Evolutionary conservation across 1,140 invertebrate species (phyloP).

Genomic region (Caenorhabditis remanei): DNA sequence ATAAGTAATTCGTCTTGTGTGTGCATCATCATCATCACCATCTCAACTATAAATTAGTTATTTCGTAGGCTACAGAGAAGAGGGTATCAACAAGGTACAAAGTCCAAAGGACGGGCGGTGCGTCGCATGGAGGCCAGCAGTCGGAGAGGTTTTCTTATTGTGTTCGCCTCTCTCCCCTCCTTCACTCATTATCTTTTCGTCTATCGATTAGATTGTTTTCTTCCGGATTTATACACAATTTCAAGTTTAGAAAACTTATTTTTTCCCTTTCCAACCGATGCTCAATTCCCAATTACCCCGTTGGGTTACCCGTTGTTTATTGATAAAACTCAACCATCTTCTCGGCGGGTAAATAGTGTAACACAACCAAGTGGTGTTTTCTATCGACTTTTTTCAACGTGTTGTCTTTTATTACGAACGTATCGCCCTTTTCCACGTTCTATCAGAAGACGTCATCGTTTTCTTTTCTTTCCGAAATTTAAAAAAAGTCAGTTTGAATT

Average conservation of each 20-base stretch:
- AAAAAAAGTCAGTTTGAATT: too few species aligned
- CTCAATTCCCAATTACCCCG: too few species aligned
- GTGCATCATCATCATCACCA: too few species aligned
- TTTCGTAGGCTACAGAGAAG: neutral
- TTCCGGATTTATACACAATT: neutral
- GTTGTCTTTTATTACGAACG: neutral
- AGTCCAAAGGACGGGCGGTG: conserved; percentile 18
- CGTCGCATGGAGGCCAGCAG: neutral
- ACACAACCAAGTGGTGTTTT: neutral
- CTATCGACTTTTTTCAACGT: conserved; percentile 11
- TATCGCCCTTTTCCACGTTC: neutral
- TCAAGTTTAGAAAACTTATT: neutral
- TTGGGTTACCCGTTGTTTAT: neutral
- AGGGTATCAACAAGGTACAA: neutral
- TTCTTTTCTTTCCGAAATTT: too few species aligned
- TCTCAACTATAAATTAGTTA: neutral
- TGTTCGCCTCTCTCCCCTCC: neutral
- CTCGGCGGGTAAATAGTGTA: neutral
- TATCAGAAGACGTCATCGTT: too few species aligned
- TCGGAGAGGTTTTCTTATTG: neutral
- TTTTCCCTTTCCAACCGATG: neutral
- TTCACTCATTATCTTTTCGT: neutral
- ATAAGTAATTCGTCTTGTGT: neutral
- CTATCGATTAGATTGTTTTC: neutral
- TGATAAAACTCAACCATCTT: neutral